A percentile compares a stretch with the other conserved stretches of the same genome.
Conservation (phyloP, 2,797 vertebrate species). For the Hydrolagus colliei region DNA sequence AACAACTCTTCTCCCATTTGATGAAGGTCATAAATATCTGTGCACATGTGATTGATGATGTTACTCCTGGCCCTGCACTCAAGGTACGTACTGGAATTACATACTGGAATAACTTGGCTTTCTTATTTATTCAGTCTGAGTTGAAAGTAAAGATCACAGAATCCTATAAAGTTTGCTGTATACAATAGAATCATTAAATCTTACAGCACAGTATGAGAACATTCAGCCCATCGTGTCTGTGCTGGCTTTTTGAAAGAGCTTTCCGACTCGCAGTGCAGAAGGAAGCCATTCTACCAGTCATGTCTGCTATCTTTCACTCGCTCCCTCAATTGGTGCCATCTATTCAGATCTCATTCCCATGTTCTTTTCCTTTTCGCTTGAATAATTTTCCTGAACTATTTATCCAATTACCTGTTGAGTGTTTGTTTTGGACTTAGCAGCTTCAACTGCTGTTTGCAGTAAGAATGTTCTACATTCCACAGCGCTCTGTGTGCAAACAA, state of each 20-base stretch:
- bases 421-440: neutral
- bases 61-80: constrained; percentile 75
- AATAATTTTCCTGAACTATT: neutral
- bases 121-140: neutral
- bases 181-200: neutral
- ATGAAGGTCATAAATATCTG: constrained; percentile 92
- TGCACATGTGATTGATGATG: constrained; percentile 87
- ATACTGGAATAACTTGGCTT: neutral
- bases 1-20: constrained; percentile 88
- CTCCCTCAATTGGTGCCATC: neutral
- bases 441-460: neutral
- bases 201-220: neutral
- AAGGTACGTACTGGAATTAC: constrained; percentile 59
- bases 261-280: no score
- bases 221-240: neutral
- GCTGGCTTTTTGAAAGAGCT: neutral
- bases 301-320: neutral
- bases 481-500: no score
- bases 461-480: no score
- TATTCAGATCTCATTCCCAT: neutral
- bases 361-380: neutral
- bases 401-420: neutral
- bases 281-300: no score
- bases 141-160: neutral
- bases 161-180: no score